phyloP scores from a whole-genome alignment of 2,888 invertebrate genomes.

The Drosophila siamana region DNA sequence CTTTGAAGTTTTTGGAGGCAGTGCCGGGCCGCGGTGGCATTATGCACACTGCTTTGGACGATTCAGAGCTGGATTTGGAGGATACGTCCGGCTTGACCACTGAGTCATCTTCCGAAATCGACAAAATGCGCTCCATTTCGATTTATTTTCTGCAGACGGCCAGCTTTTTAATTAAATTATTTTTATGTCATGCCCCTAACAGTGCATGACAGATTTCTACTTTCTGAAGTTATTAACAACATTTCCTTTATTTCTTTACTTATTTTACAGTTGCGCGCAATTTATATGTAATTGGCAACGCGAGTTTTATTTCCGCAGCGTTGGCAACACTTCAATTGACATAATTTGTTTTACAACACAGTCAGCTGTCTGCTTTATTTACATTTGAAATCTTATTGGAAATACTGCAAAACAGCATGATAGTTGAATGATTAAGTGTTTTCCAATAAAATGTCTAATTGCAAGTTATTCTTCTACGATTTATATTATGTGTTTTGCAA shows the following conservation, averaged over 20 bases:
- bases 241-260: no score
- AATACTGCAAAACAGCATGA: rapidly evolving
- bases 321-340: slow-evolving; percentile 38
- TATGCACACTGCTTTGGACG: slow-evolving; percentile 49
- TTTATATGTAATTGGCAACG: slow-evolving; percentile 14
- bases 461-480: not conserved
- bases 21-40: slow-evolving; percentile 73
- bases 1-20: slow-evolving; percentile 58
- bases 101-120: not conserved
- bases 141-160: not conserved
- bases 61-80: not conserved
- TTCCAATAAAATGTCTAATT: not conserved
- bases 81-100: not conserved
- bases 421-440: not conserved
- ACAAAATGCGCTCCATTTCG: not conserved
- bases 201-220: slow-evolving; percentile 24
- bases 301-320: not conserved
- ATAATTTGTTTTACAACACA: slow-evolving; percentile 11
- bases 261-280: slow-evolving; percentile 3
- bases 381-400: not conserved
- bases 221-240: not conserved
- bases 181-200: slow-evolving; percentile 17
- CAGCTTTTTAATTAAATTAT: slow-evolving; percentile 15
- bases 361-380: slow-evolving; percentile 12
- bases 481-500: not conserved